A percentile compares a stretch with the other conserved stretches of the same genome.
Evolutionary conservation across 2,797 vertebrate genomes (phyloP).

Genomic region (Schizothorax lantsangensis): DNA sequence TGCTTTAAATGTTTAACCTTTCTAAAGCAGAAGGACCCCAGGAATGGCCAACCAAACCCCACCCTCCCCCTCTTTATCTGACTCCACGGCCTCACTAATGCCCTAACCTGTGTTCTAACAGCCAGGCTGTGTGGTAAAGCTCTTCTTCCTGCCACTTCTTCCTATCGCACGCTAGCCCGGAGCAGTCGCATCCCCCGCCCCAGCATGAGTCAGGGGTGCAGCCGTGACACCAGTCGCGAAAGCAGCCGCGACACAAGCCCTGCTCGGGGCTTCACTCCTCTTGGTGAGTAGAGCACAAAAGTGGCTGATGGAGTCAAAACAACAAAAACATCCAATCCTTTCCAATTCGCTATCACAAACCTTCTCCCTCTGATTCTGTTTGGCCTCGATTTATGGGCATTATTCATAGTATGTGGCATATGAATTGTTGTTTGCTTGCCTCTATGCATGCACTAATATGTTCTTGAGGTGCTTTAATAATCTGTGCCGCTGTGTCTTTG

Average conservation of each 20-base stretch:
- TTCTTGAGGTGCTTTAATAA: not conserved
- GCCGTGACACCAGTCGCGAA: constrained; percentile 98
- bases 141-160: constrained; percentile 95
- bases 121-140: constrained; percentile 81
- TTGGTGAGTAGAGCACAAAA: constrained; percentile 86
- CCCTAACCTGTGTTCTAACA: constrained; percentile 69
- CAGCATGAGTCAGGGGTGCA: constrained; percentile 99
- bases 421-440: constrained; percentile 64
- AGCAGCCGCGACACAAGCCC: constrained; percentile 99
- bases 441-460: constrained; percentile 68
- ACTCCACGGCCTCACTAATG: constrained; percentile 77
- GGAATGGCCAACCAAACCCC: not conserved
- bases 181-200: constrained; percentile 98
- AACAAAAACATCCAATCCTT: constrained; percentile 9
- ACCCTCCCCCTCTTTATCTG: constrained; percentile 60
- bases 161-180: constrained; percentile 96
- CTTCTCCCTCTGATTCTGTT: constrained; percentile 81
- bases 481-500: not conserved
- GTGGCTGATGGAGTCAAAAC: constrained; percentile 41
- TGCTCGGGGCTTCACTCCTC: constrained; percentile 92
- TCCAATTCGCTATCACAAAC: constrained; percentile 34
- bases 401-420: constrained; percentile 82
- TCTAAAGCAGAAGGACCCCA: constrained; percentile 45
- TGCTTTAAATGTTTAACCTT: constrained; percentile 56
- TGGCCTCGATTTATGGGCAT: constrained; percentile 76